Conservation (phyloP, 2,797 vertebrate species). For the Garrulus glandarius region DNA sequence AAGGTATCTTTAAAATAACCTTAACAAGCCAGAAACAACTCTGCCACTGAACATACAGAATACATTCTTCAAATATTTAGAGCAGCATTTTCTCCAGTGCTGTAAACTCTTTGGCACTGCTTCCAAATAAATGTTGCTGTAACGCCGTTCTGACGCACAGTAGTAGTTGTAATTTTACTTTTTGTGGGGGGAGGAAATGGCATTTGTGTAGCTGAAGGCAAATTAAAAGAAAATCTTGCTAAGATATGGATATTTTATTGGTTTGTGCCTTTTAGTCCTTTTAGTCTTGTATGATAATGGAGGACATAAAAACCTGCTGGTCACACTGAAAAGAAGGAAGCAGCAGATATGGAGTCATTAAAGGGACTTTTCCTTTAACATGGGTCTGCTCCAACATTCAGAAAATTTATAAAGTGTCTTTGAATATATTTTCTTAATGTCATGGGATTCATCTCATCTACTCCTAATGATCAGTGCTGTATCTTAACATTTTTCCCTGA, state of each 20-base stretch:
- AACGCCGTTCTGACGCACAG: neutral
- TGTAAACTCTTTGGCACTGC: neutral
- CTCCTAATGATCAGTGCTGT: neutral
- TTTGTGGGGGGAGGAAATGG: neutral
- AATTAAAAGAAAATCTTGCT: neutral
- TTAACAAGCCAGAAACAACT: constrained; percentile 19
- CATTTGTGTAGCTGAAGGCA: neutral
- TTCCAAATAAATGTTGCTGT: neutral
- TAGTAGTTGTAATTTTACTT: neutral
- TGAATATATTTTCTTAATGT: neutral
- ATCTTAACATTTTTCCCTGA: neutral
- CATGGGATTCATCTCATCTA: neutral
- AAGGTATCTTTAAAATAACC: constrained; percentile 72
- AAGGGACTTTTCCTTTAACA: neutral
- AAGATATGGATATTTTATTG: neutral
- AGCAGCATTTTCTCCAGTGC: neutral
- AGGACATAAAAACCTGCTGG: neutral
- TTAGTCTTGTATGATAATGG: neutral
- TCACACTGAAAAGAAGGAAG: neutral
- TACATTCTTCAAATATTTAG: constrained; percentile 46
- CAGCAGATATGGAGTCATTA: neutral
- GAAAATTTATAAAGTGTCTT: neutral
- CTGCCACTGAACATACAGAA: constrained; percentile 24
- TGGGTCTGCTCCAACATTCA: neutral
- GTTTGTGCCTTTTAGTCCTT: neutral